phyloP scores from a whole-genome alignment of 92 coral and sea anemone species.

The Actinernus sp. region DNA sequence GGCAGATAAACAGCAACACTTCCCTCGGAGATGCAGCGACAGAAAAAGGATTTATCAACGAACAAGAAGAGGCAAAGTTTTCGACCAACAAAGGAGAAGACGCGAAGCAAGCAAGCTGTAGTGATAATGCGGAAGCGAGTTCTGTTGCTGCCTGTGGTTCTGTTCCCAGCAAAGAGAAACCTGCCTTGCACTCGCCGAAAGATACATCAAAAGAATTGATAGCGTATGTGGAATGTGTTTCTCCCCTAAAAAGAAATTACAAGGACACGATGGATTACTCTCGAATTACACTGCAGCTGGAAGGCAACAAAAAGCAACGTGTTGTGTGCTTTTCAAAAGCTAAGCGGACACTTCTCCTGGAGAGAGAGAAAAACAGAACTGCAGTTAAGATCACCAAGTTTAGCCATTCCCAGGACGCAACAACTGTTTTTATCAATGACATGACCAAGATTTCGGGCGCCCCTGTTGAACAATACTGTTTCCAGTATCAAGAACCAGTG shows the following conservation, averaged over 20 bases:
- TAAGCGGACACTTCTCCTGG: slow-evolving; percentile 13
- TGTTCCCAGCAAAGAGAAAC: too few species aligned
- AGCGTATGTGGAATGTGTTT: slow-evolving; percentile 22
- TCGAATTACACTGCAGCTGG: slow-evolving; percentile 16
- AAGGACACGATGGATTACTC: slow-evolving; percentile 9
- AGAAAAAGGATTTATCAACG: too few species aligned
- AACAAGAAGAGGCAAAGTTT: too few species aligned
- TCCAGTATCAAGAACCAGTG: slow-evolving; percentile 29
- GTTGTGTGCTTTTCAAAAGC: slow-evolving; percentile 20
- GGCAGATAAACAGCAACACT: too few species aligned
- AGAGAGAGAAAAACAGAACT: slow-evolving; percentile 17
- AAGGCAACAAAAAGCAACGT: slow-evolving; percentile 6
- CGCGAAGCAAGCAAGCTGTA: too few species aligned
- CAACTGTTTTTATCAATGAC: slow-evolving; percentile 28
- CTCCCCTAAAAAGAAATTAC: slow-evolving; percentile 23
- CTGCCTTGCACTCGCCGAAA: too few species aligned
- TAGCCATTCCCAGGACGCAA: not conserved
- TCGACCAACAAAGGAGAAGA: too few species aligned
- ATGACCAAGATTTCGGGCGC: slow-evolving; percentile 33
- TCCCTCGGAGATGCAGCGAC: too few species aligned
- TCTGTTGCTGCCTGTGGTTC: too few species aligned
- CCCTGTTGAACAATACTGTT: slow-evolving; percentile 16
- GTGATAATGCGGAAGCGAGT: too few species aligned
- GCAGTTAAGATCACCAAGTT: slow-evolving; percentile 27
- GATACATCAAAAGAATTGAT: not conserved